Evolutionary conservation across 2,797 vertebrate genomes (phyloP), one percentile per base, ranked within the genome.

Genomic region (Jordanella pulchra): DNA sequence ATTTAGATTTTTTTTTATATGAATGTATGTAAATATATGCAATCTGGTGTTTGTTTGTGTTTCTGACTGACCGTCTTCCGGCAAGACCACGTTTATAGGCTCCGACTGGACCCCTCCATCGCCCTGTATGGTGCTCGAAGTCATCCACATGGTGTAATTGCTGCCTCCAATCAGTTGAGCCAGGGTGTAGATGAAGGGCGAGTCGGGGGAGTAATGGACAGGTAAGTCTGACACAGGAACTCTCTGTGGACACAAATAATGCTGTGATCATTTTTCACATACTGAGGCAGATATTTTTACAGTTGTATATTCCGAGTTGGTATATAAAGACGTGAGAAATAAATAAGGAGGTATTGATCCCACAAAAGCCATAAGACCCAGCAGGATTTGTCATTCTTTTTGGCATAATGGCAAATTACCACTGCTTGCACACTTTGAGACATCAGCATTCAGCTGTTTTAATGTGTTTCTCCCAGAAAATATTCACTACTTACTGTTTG

Each of bases 111-210:
- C 94, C 77, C 96, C 95, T 88, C 97, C 97, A 72, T 98, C 95
- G 87, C 97, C 97, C 87, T 95, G 89, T 72, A 93, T 75, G 54
- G 96, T 98, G 84, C 95, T 97, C 90, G 96, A 96, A 83, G 95
- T 96, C 91, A 99, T 88, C 97, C 97, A 99, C 27, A 99, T 71
- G 79, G 84, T 94, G 89, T 99, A 99, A 87, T 93, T 93, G 73
- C 90, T 96, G 85, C 96, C 98, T 80, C 96, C 95, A 67, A 92
- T 93, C 87, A 99, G 90, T 71, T 88, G 86, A 74, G 91, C 90
- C 90, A 99, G 89, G 82, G 94, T 87, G 77, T 93, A 92, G 72
- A 92, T 95, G 56, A 93, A 73, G 25, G 87, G 77, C 55, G 76
- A 77, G 69, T 81, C 90, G 71, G 90, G 58, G 64, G 69, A 83